phyloP scores from a whole-genome alignment of 1,140 invertebrate genomes.

The Palaemon carinicauda region DNA sequence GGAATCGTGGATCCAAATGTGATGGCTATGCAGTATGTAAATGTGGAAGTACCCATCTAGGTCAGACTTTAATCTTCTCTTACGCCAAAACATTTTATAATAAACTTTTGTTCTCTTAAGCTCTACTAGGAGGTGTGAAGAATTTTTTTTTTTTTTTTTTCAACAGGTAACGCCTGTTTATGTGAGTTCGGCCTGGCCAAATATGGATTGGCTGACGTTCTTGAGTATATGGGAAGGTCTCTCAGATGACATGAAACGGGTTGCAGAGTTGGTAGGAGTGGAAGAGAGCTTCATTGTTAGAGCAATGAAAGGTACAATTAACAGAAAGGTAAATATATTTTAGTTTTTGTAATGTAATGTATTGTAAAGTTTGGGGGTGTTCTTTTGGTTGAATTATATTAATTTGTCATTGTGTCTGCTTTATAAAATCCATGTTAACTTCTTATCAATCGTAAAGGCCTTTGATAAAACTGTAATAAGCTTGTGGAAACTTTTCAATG shows the following conservation, averaged over 20 bases:
- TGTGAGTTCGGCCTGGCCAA: constrained; percentile 57
- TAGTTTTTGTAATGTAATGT: neutral
- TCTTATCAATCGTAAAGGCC: no score
- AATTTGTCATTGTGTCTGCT: neutral
- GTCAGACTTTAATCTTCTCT: no score
- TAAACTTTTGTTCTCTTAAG: no score
- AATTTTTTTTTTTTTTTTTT: neutral
- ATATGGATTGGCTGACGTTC: constrained; percentile 89
- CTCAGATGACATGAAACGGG: constrained; percentile 79
- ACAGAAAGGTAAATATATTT: constrained; percentile 63
- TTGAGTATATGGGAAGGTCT: constrained; percentile 85
- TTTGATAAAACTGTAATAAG: no score
- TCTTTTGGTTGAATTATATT: neutral
- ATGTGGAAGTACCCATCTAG: no score
- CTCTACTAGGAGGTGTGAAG: no score
- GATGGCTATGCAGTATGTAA: no score
- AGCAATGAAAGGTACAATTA: constrained; percentile 77
- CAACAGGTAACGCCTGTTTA: constrained; percentile 60
- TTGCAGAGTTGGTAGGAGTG: constrained; percentile 90
- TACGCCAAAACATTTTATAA: no score
- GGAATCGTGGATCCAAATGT: no score
- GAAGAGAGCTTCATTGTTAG: constrained; percentile 86
- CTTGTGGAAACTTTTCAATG: no score
- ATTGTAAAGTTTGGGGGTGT: neutral
- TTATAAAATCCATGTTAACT: no score